These are phyloP conservation scores for Sthenelais limicola DNA, from an alignment of 2,888 invertebrate genomes.

Conservation along the genomic window DNA sequence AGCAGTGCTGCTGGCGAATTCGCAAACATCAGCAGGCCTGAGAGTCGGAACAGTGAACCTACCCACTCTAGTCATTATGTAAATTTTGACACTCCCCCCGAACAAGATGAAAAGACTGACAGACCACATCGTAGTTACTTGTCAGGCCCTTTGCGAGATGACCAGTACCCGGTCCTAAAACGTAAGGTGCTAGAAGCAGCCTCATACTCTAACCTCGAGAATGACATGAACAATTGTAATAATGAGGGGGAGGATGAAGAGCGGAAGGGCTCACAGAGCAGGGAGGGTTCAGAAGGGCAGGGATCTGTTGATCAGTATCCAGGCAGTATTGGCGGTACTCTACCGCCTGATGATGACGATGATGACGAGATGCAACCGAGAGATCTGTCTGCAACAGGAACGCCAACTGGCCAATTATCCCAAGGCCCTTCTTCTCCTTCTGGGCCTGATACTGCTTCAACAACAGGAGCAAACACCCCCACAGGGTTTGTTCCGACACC, in stretches of 20 bases:
- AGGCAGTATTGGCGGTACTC: too few relatives aligned
- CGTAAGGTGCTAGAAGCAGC: constrained; percentile 26
- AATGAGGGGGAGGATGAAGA: constrained; percentile 11
- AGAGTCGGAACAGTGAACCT: constrained; percentile 27
- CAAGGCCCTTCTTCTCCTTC: background rate
- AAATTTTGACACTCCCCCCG: background rate
- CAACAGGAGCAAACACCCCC: background rate
- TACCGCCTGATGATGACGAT: background rate
- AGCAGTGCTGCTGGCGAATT: constrained; percentile 16
- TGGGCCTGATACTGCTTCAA: constrained; percentile 22
- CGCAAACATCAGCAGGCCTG: constrained; percentile 26
- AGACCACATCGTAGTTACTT: background rate
- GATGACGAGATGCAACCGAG: background rate
- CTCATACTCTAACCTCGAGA: too few relatives aligned
- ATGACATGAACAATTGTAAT: constrained; percentile 4
- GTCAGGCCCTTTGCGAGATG: constrained; percentile 3
- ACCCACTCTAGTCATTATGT: background rate
- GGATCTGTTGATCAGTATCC: too few relatives aligned
- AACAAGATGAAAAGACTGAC: background rate
- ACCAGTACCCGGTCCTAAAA: constrained; percentile 33
- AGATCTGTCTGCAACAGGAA: constrained; percentile 12
- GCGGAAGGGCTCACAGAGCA: background rate
- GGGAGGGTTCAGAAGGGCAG: too few relatives aligned
- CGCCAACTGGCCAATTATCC: constrained; percentile 10
- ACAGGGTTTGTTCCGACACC: constrained; percentile 8